phyloP scores from a whole-genome alignment of 2,797 vertebrate genomes.

The Staurois parvus region DNA sequence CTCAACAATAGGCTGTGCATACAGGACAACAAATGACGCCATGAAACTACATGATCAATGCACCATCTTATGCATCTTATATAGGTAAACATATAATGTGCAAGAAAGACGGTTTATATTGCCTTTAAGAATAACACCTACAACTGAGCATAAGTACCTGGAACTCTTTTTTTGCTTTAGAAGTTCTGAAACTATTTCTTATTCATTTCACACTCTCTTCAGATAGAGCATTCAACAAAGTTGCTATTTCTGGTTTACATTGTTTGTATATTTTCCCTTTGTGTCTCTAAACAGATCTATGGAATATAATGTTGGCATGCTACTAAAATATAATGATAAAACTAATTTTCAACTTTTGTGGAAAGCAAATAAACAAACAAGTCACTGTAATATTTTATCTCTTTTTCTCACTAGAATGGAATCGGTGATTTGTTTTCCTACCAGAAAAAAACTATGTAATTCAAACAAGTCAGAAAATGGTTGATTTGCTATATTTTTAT shows the following conservation, averaged over 20 bases:
- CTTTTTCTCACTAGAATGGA: not conserved
- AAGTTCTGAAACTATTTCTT: not conserved
- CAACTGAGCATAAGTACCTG: too few relatives aligned
- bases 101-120: too few relatives aligned
- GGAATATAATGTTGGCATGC: not conserved
- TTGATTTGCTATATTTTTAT: constrained; percentile 6
- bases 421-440: not conserved
- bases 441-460: not conserved
- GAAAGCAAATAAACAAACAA: not conserved
- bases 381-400: not conserved
- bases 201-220: not conserved
- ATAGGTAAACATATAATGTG: too few relatives aligned
- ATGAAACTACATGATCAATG: too few relatives aligned
- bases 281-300: not conserved
- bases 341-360: not conserved
- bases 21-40: too few relatives aligned
- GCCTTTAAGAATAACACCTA: too few relatives aligned
- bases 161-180: too few relatives aligned
- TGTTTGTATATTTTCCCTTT: not conserved
- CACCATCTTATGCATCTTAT: too few relatives aligned
- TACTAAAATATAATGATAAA: not conserved
- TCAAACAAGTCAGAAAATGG: constrained; percentile 20
- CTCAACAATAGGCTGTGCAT: too few relatives aligned
- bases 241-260: not conserved
- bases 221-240: not conserved